These are phyloP conservation scores for Bombus affinis DNA, from an alignment of 1,140 invertebrate species.

Conservation along the genomic window DNA sequence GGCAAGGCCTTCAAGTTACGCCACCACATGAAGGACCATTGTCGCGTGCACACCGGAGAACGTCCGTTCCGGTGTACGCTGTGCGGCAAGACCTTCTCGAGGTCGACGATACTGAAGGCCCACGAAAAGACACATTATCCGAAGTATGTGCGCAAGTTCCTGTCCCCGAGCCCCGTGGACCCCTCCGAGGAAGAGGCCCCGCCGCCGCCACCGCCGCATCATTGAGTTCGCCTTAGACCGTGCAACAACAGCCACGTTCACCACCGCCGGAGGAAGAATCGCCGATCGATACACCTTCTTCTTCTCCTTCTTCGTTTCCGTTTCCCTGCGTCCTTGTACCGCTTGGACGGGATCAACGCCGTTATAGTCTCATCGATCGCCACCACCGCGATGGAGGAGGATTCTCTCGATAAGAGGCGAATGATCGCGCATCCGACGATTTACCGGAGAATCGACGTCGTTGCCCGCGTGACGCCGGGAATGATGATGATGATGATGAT, in stretches of 20 bases:
- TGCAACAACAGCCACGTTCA: conserved; percentile 54
- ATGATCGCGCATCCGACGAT: background rate
- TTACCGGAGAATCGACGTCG: conserved; percentile 4
- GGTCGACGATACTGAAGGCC: conserved; percentile 94
- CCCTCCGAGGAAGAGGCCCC: conserved; percentile 89
- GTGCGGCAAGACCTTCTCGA: conserved; percentile 94
- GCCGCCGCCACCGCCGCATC: conserved; percentile 74
- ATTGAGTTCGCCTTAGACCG: conserved; percentile 73
- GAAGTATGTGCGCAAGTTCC: conserved; percentile 93
- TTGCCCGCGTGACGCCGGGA: background rate
- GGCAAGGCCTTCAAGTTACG: conserved; percentile 94
- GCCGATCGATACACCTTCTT: conserved; percentile 19
- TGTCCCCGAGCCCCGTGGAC: conserved; percentile 92
- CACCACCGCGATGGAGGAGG: conserved; percentile 5
- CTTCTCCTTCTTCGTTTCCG: background rate
- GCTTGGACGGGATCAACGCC: background rate
- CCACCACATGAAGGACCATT: conserved; percentile 97
- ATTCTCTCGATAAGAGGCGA: background rate
- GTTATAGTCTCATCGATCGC: conserved; percentile 3
- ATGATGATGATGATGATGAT: background rate
- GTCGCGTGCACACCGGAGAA: conserved; percentile 94
- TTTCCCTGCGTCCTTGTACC: background rate
- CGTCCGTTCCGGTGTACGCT: conserved; percentile 93
- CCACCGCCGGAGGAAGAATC: conserved; percentile 42
- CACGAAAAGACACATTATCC: conserved; percentile 96